phyloP scores from a whole-genome alignment of 1,140 invertebrate species.

The Heliconius hewitsoni region DNA sequence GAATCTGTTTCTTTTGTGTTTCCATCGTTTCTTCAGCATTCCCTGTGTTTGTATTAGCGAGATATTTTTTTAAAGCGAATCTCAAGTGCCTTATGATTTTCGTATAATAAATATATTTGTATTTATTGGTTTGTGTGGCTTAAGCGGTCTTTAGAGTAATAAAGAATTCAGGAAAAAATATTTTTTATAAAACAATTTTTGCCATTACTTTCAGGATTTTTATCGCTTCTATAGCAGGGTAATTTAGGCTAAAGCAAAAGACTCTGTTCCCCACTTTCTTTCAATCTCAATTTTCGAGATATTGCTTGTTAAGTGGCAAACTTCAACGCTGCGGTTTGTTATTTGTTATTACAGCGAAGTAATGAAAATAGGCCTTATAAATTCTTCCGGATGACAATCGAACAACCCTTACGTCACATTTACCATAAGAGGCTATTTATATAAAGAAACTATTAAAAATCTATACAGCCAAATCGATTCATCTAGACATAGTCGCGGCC shows the following conservation, averaged over 20 bases:
- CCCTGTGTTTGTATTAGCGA: constrained; percentile 39
- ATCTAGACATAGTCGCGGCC: constrained; percentile 29
- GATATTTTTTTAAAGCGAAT: constrained; percentile 23
- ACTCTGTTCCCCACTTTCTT: not conserved
- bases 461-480: not conserved
- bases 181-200: too few relatives aligned
- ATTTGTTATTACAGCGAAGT: too few relatives aligned
- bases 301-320: too few relatives aligned
- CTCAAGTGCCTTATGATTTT: constrained; percentile 14
- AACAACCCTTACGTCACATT: too few relatives aligned
- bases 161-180: not conserved
- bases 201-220: too few relatives aligned
- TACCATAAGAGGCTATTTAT: too few relatives aligned
- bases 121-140: not conserved
- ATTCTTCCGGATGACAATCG: too few relatives aligned
- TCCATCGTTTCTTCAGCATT: constrained; percentile 14
- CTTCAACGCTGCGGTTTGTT: too few relatives aligned
- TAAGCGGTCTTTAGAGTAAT: not conserved
- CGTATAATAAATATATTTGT: not conserved
- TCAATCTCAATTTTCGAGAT: too few relatives aligned
- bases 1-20: constrained; percentile 39
- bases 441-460: too few relatives aligned
- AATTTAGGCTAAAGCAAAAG: not conserved
- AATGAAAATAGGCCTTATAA: too few relatives aligned
- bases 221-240: too few relatives aligned